Evolutionary conservation across 2,888 invertebrate species (phyloP).

Genomic region (Harmothoe impar): DNA sequence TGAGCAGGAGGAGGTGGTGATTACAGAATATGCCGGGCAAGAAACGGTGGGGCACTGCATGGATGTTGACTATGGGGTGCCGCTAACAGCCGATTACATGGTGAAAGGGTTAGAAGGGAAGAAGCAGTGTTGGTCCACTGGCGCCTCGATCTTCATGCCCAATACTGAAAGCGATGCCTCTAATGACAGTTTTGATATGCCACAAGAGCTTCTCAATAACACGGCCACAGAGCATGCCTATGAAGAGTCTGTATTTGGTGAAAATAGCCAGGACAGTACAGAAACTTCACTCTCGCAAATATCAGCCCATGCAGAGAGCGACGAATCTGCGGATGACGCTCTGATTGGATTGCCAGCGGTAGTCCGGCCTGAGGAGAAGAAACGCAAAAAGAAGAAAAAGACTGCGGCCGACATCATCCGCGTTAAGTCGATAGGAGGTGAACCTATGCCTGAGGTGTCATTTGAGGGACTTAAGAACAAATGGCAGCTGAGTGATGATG

Average conservation of each 20-base stretch:
- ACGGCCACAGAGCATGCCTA: background rate
- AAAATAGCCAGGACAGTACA: constrained; percentile 60
- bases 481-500: constrained; percentile 57
- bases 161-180: constrained; percentile 47
- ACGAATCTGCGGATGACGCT: background rate
- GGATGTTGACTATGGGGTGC: constrained; percentile 19
- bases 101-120: background rate
- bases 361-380: background rate
- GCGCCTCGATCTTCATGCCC: constrained; percentile 40
- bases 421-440: constrained; percentile 28
- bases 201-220: background rate
- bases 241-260: constrained; percentile 42
- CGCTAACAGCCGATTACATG: constrained; percentile 4
- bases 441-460: background rate
- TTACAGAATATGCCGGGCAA: background rate
- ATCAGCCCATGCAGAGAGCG: constrained; percentile 46
- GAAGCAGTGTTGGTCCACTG: constrained; percentile 10
- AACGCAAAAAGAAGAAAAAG: background rate
- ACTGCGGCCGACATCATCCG: background rate
- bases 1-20: constrained; percentile 8
- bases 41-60: background rate
- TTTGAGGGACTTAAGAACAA: constrained; percentile 53
- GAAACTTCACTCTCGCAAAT: constrained; percentile 51
- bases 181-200: background rate
- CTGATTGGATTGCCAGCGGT: background rate